Conservation (phyloP, 1,140 invertebrate genomes). For the Vanessa atalanta region DNA sequence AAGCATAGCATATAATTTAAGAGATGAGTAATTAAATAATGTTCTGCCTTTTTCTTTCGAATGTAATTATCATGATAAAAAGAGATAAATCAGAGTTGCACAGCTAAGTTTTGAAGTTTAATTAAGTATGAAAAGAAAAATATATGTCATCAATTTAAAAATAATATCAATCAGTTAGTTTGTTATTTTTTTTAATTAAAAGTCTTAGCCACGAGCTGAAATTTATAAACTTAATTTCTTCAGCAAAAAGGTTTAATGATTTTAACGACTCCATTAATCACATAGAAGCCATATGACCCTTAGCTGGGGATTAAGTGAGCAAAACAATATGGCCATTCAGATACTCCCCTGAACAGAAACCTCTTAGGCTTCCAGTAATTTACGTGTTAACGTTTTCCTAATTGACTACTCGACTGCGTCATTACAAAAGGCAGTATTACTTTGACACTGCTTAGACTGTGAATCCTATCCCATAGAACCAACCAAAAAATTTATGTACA, state of each 20-base stretch:
- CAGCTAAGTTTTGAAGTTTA: too few species aligned
- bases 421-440: background rate
- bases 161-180: too few species aligned
- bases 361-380: background rate
- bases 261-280: slow-evolving; percentile 12
- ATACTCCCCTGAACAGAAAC: background rate
- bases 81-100: too few species aligned
- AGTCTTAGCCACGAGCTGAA: too few species aligned
- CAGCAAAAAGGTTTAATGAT: background rate
- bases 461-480: background rate
- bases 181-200: too few species aligned
- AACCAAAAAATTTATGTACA: too few species aligned
- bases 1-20: too few species aligned
- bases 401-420: background rate
- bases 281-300: background rate
- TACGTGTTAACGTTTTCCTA: slow-evolving; percentile 1
- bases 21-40: too few species aligned
- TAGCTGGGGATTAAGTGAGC: slow-evolving; percentile 8
- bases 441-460: background rate
- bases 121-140: too few species aligned
- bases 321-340: slow-evolving; percentile 5
- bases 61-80: too few species aligned
- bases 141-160: too few species aligned
- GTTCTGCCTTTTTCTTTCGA: too few species aligned
- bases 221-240: background rate